Conservation (phyloP, 2,113 vertebrate species). For the Nyctereutes procyonoides region DNA sequence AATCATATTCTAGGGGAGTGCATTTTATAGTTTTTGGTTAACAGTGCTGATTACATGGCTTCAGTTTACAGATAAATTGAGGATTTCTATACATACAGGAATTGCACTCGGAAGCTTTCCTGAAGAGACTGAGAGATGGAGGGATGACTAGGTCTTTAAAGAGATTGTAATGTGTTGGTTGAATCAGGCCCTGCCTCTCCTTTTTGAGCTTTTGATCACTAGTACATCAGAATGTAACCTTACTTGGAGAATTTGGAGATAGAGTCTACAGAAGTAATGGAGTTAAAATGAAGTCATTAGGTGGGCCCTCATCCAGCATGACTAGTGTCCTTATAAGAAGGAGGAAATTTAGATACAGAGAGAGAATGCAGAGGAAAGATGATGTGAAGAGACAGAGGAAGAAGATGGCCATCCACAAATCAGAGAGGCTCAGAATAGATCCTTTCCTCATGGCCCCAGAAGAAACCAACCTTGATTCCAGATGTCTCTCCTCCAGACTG, state of each 20-base stretch:
- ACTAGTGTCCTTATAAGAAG: not conserved
- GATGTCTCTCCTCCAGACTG: not conserved
- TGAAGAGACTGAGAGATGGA: not conserved
- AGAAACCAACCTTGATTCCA: not conserved
- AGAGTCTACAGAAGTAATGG: not conserved
- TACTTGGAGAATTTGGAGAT: not conserved
- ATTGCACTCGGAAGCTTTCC: not conserved
- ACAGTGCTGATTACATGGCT: not conserved
- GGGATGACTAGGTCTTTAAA: not conserved
- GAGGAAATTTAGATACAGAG: not conserved
- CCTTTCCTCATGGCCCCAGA: not conserved
- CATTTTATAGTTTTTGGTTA: not conserved
- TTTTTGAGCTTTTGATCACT: not conserved
- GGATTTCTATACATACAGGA: not conserved
- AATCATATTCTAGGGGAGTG: not conserved
- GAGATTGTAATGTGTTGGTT: not conserved
- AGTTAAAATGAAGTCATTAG: conserved; percentile 1
- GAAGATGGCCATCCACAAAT: not conserved
- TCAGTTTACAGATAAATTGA: not conserved
- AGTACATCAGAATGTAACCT: not conserved
- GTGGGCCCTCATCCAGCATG: not conserved
- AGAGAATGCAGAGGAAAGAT: not conserved
- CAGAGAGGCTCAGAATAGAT: not conserved
- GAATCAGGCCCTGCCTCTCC: not conserved
- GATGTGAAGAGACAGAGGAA: not conserved